Percentiles rank a stretch among this genome's conserved stretches.
These are phyloP conservation scores for Rhinoderma darwinii DNA, from an alignment of 2,113 vertebrate genomes.

Conservation along the genomic window DNA sequence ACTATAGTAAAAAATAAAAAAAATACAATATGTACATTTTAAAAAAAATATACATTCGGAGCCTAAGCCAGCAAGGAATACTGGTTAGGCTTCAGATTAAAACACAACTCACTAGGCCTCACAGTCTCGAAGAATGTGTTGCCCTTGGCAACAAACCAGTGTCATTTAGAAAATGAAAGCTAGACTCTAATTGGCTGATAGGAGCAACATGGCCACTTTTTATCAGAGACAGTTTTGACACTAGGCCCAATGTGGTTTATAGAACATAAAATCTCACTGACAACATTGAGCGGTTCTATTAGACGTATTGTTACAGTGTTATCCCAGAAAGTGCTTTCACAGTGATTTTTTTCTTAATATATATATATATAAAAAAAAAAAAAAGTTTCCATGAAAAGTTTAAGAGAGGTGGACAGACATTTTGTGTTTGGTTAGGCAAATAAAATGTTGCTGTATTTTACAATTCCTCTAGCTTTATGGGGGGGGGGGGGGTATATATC, in stretches of 20 bases:
- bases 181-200: not conserved
- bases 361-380: not conserved
- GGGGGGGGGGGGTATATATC: not conserved
- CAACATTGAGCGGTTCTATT: not conserved
- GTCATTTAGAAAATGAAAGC: not conserved
- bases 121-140: not conserved
- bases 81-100: not conserved
- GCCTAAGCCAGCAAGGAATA: not conserved
- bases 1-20: not conserved
- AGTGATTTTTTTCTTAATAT: not conserved
- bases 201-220: not conserved
- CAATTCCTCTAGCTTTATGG: not conserved
- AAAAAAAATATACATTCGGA: not conserved
- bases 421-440: not conserved
- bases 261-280: not conserved
- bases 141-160: not conserved
- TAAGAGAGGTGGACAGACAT: not conserved
- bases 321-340: constrained; percentile 11
- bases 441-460: too few relatives aligned
- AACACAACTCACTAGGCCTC: not conserved
- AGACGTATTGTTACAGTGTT: constrained; percentile 3
- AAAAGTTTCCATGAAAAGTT: not conserved
- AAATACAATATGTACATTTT: not conserved
- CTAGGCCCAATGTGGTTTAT: not conserved
- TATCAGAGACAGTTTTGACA: not conserved